phyloP scores from a whole-genome alignment of 2,888 invertebrate genomes.

The Oasisia sp. region DNA sequence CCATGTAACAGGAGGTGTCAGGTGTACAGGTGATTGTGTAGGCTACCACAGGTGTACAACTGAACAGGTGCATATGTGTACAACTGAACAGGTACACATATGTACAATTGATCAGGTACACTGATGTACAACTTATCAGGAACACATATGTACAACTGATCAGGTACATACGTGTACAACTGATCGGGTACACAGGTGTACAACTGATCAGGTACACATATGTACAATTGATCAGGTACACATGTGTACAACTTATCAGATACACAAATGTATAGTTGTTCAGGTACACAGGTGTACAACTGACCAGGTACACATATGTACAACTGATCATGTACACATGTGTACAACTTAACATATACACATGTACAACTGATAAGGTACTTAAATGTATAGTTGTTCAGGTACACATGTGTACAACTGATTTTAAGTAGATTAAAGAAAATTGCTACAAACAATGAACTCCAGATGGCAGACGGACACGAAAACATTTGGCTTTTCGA shows the following conservation, averaged over 20 bases:
- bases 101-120: background rate
- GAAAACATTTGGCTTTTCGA: no score
- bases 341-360: background rate
- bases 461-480: no score
- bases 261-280: background rate
- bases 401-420: background rate
- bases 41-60: background rate
- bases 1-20: background rate
- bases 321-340: background rate
- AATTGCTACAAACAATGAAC: no score
- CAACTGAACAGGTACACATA: background rate
- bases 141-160: background rate
- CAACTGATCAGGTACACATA: background rate
- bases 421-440: no score
- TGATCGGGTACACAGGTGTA: background rate
- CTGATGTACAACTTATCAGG: background rate
- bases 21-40: background rate
- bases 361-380: background rate
- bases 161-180: background rate
- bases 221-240: background rate
- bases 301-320: background rate
- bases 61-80: background rate
- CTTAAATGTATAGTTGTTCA: background rate
- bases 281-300: background rate
- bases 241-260: background rate